Evolutionary conservation across 1,140 invertebrate genomes (phyloP), one percentile per base, ranked within the genome.

Genomic region (Goniozus legneri): DNA sequence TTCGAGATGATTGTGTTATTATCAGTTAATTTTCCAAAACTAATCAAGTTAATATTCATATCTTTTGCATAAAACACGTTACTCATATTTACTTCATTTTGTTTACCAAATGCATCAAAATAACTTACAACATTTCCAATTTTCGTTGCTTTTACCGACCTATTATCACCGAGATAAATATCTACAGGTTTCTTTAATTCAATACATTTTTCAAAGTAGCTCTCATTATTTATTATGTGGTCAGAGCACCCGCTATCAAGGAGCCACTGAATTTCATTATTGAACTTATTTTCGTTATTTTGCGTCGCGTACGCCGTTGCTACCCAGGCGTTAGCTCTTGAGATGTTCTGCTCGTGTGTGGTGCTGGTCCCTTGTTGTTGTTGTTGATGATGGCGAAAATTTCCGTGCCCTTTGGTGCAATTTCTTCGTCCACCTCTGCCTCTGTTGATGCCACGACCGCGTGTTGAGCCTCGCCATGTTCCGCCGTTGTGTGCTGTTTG

Each of bases 41-140:
- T 49, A 14, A 49, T 1, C 24, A 49, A 34, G 16, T 43, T 49
- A 34, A 22, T 43, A 30, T 43, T 36, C 32, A 49, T 31, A 15
- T 34, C 47, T 49, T 41, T 34, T 43, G 30, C 47, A 36, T 44
- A 49, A 18, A 33, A 49, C 1, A 49, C 40, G 22, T 49, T 43
- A 13, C 40, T 49, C 2, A 49, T 13, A 32, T 42, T 24, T 12
- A 47, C 40, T 44, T n/a, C 24, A 33, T 36, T 16, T 13, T 41
- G 1, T 8, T 47, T 40, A 8, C 34, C 14, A 21, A 31, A 55
- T 43, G 32, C 54, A 12, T 39, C 21, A 30, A 47, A 47, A 32
- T 20, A 31, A 15, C n/a, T 37, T 31, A 22, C 31, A 21, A 39
- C n/a, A 38, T 36, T 44, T 30, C 41, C 41, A 13, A 36, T 50